Conservation (phyloP, 2,113 vertebrate genomes). For the Conger conger region DNA sequence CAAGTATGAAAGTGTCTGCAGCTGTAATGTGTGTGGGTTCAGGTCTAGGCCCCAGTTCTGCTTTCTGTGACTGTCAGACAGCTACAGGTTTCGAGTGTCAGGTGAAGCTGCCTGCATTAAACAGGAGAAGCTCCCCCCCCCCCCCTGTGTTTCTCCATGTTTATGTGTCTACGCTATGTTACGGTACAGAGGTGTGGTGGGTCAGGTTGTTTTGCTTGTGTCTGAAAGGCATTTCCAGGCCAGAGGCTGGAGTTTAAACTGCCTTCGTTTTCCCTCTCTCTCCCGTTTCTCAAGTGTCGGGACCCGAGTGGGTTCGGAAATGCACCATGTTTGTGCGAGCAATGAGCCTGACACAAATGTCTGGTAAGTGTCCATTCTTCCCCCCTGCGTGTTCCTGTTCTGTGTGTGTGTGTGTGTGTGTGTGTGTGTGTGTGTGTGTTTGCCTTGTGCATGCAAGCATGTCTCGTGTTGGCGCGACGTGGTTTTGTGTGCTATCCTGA, state of each 20-base stretch:
- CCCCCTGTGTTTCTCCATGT: no score
- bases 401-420: not conserved
- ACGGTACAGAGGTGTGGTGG: not conserved
- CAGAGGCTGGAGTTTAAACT: constrained; percentile 38
- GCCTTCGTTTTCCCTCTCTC: constrained; percentile 42
- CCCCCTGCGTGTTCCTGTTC: not conserved
- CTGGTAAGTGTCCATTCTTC: constrained; percentile 48
- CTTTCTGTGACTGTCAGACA: not conserved
- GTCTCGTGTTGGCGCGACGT: constrained; percentile 1
- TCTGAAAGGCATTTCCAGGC: not conserved
- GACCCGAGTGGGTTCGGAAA: constrained; percentile 56
- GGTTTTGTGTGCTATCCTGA: constrained; percentile 37
- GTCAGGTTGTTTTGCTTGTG: not conserved
- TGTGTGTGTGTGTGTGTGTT: not conserved
- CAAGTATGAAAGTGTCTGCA: no score
- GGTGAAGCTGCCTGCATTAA: not conserved
- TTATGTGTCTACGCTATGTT: not conserved
- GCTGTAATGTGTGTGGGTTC: no score
- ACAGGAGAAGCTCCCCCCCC: not conserved
- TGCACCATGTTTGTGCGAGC: constrained; percentile 51
- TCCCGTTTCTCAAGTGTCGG: constrained; percentile 51
- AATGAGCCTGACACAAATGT: constrained; percentile 52
- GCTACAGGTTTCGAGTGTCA: not conserved
- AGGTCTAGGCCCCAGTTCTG: not conserved
- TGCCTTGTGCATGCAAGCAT: not conserved